Evolutionary conservation across 1,140 invertebrate species (phyloP), one percentile per base, ranked within the genome.

Genomic region (Ruditapes philippinarum): DNA sequence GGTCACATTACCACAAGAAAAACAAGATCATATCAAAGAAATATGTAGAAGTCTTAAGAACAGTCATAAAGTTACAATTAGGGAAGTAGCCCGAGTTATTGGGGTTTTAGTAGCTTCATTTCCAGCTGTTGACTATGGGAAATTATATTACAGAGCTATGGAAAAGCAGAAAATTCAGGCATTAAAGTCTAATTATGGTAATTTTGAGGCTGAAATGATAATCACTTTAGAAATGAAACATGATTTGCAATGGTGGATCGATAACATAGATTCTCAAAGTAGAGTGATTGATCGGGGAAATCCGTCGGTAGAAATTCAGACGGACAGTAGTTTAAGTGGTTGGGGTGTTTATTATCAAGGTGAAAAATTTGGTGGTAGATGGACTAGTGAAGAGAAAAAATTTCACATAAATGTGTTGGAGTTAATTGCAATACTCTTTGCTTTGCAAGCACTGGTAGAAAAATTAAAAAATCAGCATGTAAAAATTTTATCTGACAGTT

Each of bases 371-470:
- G 86, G 86, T 70, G 86, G 76, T 25, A 36, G 86, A 33, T 88
- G 86, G 76, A 80, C 80, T 33, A 70, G 5, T 31, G 78, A 70
- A 60, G 74, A 81, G 54, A 68, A 60, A 62, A 1, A 19, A 9
- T 0, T 45, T 88, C 84, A 90, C 28, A 90, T 90, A 5, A 88
- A 90, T 88, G 42, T 65, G 7, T 70, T 90, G 28, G 85, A 90
- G 62, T 31, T 84, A 5, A 60, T 74, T 40, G 88, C 80, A 45
- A 57, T 84, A n/a, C 40, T 57, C 38, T 89, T 82, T 45, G 45
- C 45, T 7, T 25, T 57, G 42, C 4, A 68, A 7, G n/a, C 79
- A 62, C 73, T 57, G 28, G 28, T 0, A 36, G 7, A 57, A 38
- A 22, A 38, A 31, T n/a, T 76, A 11, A 54, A 28, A 49, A 84